Evolutionary conservation across 2,888 invertebrate species (phyloP).

Genomic region (Villa cingulata): DNA sequence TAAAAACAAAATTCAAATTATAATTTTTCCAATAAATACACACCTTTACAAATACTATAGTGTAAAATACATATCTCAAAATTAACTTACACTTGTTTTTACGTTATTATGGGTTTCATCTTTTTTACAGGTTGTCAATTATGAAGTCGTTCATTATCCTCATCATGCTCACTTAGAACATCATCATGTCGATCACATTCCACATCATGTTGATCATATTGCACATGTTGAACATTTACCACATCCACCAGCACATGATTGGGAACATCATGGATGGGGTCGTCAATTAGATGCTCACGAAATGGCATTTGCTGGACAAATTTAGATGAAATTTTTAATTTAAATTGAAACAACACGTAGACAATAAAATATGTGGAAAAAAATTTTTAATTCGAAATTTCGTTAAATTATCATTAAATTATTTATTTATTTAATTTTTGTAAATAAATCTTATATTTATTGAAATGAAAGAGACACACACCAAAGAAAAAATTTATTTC

Average conservation of each 20-base stretch:
- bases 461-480: background rate
- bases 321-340: slow-evolving; percentile 2
- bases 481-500: background rate
- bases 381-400: background rate
- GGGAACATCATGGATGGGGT: slow-evolving; percentile 49
- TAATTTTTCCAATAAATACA: too few species aligned
- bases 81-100: slow-evolving; percentile 6
- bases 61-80: too few species aligned
- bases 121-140: slow-evolving; percentile 50
- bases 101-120: slow-evolving; percentile 9
- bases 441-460: background rate
- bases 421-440: background rate
- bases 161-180: slow-evolving; percentile 47
- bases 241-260: slow-evolving; percentile 28
- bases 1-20: background rate
- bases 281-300: slow-evolving; percentile 41
- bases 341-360: too few species aligned
- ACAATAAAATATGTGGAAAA: too few species aligned
- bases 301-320: slow-evolving; percentile 31
- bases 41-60: too few species aligned
- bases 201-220: slow-evolving; percentile 44
- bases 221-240: slow-evolving; percentile 21
- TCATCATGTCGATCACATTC: slow-evolving; percentile 16
- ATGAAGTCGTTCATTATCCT: slow-evolving; percentile 75
- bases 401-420: background rate